A percentile compares a stretch with the other conserved stretches of the same genome.
These are phyloP conservation scores for Sarcoramphus papa DNA, from an alignment of 2,797 vertebrate genomes.

Conservation along the genomic window DNA sequence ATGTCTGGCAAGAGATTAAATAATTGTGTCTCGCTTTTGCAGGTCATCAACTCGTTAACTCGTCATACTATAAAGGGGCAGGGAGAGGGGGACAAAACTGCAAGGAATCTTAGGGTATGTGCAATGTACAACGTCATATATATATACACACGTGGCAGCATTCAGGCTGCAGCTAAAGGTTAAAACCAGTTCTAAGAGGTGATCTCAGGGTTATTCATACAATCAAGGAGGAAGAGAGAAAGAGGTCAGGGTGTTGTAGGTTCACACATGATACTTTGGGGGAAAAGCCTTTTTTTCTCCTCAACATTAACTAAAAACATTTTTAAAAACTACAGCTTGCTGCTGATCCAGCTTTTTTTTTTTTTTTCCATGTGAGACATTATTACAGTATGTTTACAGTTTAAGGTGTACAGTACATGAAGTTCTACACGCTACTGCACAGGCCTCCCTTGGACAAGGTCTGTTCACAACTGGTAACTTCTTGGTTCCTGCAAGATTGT, in stretches of 20 bases:
- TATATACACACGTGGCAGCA: slow-evolving; percentile 99
- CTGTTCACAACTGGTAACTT: slow-evolving; percentile 86
- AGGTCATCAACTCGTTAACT: slow-evolving; percentile 86
- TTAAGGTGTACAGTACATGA: slow-evolving; percentile 96
- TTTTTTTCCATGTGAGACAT: slow-evolving; percentile 89
- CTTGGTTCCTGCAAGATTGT: slow-evolving; percentile 85
- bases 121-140: slow-evolving; percentile 99
- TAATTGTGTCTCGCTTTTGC: slow-evolving; percentile 83
- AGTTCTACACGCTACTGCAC: slow-evolving; percentile 98
- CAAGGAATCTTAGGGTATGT: slow-evolving; percentile 82
- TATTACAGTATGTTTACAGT: slow-evolving; percentile 97
- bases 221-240: slow-evolving; percentile 99
- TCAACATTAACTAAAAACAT: slow-evolving; percentile 98
- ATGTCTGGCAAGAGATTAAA: slow-evolving; percentile 83
- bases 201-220: slow-evolving; percentile 99
- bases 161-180: slow-evolving; percentile 91
- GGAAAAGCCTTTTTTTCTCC: slow-evolving; percentile 95
- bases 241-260: slow-evolving; percentile 99
- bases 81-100: slow-evolving; percentile 76
- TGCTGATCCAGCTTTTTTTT: slow-evolving; percentile 86
- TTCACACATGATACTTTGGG: slow-evolving; percentile 99
- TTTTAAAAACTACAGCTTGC: slow-evolving; percentile 96
- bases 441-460: slow-evolving; percentile 89
- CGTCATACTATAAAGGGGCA: slow-evolving; percentile 85
- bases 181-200: slow-evolving; percentile 99